Percentiles rank a stretch among this genome's conserved stretches.
Conservation (phyloP, 2,797 vertebrate genomes). For the Lepus oiostolus region DNA sequence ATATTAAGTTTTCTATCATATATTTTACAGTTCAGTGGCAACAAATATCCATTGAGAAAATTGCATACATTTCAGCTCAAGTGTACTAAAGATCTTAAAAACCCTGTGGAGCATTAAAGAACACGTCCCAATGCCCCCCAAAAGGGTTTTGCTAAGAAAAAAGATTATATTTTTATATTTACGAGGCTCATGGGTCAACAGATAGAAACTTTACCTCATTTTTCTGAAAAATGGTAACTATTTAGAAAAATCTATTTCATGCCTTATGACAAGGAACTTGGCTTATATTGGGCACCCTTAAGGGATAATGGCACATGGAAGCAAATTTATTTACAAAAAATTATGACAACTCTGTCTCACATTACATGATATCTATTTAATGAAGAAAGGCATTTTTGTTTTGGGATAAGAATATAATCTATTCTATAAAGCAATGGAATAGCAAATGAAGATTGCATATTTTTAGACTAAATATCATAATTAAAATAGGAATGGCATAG, state of each 20-base stretch:
- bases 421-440: not conserved
- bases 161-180: conserved; percentile 16
- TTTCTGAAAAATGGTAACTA: conserved; percentile 5
- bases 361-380: not conserved
- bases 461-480: not conserved
- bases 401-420: not conserved
- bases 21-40: not conserved
- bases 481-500: not conserved
- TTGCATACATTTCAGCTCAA: not conserved
- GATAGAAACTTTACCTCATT: conserved; percentile 25
- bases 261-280: not conserved
- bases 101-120: not conserved
- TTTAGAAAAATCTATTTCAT: conserved; percentile 22
- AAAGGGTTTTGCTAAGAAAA: not conserved
- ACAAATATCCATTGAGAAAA: not conserved
- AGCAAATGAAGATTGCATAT: not conserved
- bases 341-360: not conserved
- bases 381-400: not conserved
- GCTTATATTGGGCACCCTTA: not conserved
- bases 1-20: not conserved
- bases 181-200: not conserved
- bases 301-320: not conserved
- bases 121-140: not conserved
- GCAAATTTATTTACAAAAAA: not conserved
- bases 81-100: not conserved